Base-by-base conservation (phyloP, 2,888 invertebrate species). In the Steinernema hermaphroditum region DNA sequence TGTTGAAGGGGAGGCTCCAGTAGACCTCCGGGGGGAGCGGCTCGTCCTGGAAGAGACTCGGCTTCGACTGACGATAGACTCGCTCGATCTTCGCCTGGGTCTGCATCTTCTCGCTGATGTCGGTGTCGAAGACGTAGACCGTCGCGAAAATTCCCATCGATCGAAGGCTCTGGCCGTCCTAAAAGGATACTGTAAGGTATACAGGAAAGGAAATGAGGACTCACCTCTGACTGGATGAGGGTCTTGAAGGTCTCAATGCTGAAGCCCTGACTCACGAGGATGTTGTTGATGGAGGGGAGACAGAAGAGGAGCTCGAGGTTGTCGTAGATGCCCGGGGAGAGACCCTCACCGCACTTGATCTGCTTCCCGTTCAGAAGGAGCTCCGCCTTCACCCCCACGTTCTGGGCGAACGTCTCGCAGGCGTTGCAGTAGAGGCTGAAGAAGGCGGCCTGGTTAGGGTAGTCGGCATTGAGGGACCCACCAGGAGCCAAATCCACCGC, bases 121-220 rank as follows among this genome's bases (percentile, higher is more conserved):
- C 80, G 16, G 77, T 79, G 74, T 85, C 85, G 72, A 85, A 85
- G 14, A 85, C 78, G 74, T 85, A 85, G 43, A 86, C 81, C 0
- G 85, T 85, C 22, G 85, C 85, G 69, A 85, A 85, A n/a, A 85
- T 76, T 29, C 85, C 84, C 77, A 85, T 78, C 0, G 85, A 83
- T 2, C 83, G 78, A 9, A 83, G 76, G 1, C 79, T 71, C 34
- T 74, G 76, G 34, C 77, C 79, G 70, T 83, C 83, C 82, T 84
- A 62, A 68, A 80, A 68, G 19, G 44, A n/a, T n/a, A n/a, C n/a
- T n/a, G n/a, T n/a, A n/a, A n/a, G n/a, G n/a, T n/a, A n/a, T n/a
- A n/a, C n/a, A n/a, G n/a, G n/a, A n/a, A n/a, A n/a, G n/a, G n/a
- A n/a, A n/a, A n/a, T n/a, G 9, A 68, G 16, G 16, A 14, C 71